Percentiles rank a stretch among this genome's conserved stretches.
These are phyloP conservation scores for Nephrotoma appendiculata DNA, from an alignment of 2,888 invertebrate species.

Conservation along the genomic window DNA sequence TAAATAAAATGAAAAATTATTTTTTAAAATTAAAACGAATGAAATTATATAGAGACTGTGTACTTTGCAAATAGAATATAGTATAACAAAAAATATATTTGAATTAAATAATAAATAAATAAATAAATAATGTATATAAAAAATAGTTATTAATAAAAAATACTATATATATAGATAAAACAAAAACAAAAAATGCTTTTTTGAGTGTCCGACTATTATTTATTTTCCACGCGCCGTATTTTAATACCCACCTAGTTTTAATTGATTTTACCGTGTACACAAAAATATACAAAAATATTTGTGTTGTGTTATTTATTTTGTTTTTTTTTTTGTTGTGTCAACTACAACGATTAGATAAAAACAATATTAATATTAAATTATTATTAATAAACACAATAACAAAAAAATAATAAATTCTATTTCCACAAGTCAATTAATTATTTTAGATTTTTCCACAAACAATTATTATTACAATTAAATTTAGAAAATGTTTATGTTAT, in stretches of 20 bases:
- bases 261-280: neutral
- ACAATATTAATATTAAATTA: neutral
- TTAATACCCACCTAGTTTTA: neutral
- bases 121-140: neutral
- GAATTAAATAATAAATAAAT: neutral
- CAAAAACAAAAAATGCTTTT: neutral
- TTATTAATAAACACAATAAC: neutral
- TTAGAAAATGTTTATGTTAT: neutral
- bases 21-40: neutral
- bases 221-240: neutral
- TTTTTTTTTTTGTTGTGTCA: neutral
- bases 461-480: neutral
- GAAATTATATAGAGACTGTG: conserved; percentile 3
- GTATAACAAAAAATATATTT: neutral
- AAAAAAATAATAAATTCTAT: neutral
- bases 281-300: neutral
- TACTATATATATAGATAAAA: neutral
- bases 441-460: neutral
- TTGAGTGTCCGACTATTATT: neutral
- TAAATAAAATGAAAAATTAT: neutral
- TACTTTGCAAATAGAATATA: neutral
- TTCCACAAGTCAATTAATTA: neutral
- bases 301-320: neutral
- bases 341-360: neutral
- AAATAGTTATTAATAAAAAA: neutral